Conservation (phyloP, 1,140 invertebrate species). For the Aphidius gifuensis region DNA sequence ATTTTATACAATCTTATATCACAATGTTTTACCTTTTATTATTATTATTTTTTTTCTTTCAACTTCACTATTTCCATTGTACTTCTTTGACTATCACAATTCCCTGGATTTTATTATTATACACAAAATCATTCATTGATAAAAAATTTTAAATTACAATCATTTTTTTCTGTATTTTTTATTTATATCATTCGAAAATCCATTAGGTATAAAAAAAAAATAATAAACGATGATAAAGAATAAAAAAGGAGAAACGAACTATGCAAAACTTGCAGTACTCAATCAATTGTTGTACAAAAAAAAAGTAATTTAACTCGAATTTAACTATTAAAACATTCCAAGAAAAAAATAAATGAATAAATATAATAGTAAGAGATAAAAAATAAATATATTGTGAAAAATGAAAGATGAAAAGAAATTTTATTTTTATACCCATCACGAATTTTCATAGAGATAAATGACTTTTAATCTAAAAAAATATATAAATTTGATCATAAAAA, state of each 20-base stretch:
- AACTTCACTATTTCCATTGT: slow-evolving; percentile 1
- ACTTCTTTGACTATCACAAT: slow-evolving; percentile 5
- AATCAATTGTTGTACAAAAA: background rate
- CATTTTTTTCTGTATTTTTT: slow-evolving; percentile 3
- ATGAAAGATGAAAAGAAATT: too few relatives aligned
- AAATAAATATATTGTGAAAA: too few relatives aligned
- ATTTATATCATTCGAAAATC: slow-evolving; percentile 1
- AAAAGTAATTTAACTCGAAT: background rate
- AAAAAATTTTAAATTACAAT: slow-evolving; percentile 12
- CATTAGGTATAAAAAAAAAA: background rate
- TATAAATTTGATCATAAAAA: too few relatives aligned
- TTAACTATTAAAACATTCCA: too few relatives aligned
- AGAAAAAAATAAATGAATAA: too few relatives aligned
- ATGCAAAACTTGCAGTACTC: too few relatives aligned
- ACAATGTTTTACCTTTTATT: background rate
- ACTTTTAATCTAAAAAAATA: too few relatives aligned
- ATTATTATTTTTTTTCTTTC: background rate
- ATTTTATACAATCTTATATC: background rate
- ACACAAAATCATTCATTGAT: slow-evolving; percentile 16
- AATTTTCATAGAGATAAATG: too few relatives aligned
- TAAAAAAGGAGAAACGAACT: background rate
- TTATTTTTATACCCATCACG: too few relatives aligned
- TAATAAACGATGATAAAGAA: background rate
- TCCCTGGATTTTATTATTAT: background rate
- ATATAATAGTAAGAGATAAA: too few relatives aligned